These are phyloP conservation scores for Rhagophthalmus giganteus DNA, from an alignment of 2,888 invertebrate species.

Conservation along the genomic window DNA sequence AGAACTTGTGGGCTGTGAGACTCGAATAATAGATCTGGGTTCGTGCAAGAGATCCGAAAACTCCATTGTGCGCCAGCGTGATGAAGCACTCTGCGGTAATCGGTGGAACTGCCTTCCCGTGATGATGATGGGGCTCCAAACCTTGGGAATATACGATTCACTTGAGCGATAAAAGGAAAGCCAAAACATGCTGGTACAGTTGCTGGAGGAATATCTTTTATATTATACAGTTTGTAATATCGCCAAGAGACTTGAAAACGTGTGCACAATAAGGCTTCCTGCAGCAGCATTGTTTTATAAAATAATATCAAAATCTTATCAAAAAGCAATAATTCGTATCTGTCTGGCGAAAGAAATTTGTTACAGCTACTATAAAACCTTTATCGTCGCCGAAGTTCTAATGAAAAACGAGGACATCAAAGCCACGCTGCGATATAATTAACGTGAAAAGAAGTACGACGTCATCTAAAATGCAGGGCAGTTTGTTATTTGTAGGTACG, in stretches of 20 bases:
- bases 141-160: constrained; percentile 40
- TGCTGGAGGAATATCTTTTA: constrained; percentile 5
- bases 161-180: constrained; percentile 34
- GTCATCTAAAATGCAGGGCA: not conserved
- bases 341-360: constrained; percentile 9
- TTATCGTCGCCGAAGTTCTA: constrained; percentile 11
- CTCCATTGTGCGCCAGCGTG: constrained; percentile 36
- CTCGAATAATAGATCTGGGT: constrained; percentile 27
- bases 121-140: constrained; percentile 32
- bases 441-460: constrained; percentile 16
- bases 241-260: too few relatives aligned
- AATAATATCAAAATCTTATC: constrained; percentile 14
- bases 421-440: constrained; percentile 16
- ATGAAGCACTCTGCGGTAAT: constrained; percentile 40
- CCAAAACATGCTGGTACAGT: constrained; percentile 9
- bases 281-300: constrained; percentile 2
- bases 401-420: constrained; percentile 23
- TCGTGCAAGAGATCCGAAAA: constrained; percentile 29
- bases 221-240: constrained; percentile 1
- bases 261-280: too few relatives aligned
- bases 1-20: constrained; percentile 20
- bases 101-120: constrained; percentile 36
- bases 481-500: too few relatives aligned
- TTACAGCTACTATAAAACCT: constrained; percentile 14
- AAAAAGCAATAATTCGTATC: constrained; percentile 12